Base-by-base conservation (phyloP, 2,113 vertebrate genomes). In the Neomonachus schauinslandi region DNA sequence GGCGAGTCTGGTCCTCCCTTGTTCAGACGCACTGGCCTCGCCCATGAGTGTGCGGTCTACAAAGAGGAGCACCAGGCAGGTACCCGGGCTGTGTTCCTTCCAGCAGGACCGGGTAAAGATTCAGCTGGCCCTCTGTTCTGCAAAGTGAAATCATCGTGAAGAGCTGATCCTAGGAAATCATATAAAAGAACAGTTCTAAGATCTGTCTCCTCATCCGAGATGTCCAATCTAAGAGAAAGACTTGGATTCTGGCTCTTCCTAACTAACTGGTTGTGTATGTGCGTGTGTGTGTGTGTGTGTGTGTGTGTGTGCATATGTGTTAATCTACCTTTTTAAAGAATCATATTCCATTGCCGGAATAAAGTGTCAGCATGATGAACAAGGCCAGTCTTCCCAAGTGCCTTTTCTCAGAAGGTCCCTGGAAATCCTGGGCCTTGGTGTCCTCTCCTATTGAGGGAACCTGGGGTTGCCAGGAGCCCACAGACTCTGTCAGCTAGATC, bases 1-100 rank as follows among this genome's bases (percentile, higher is more conserved):
- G 26, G 1, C 4, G 4, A 0, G 14, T 19, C 39, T 15, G 0
- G 0, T 0, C 72, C 36, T 57, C 26, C 10, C 1, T 5, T n/a
- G 5, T 4, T 19, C 0, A 5, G 31, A 11, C 4, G 2, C 46
- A 33, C 72, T 49, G 42, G 72, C 72, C 24, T 28, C 39, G 7
- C 24, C 24, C 3, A 0, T 26, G 21, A 63, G 13, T 13, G 0
- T 9, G 0, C 6, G 5, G 12, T 63, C 92, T 33, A 15, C 2
- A 1, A 11, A 10, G 51, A 36, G 22, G 14, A 39, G 10, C 1
- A 0, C 3, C n/a, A 1, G 5, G 5, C 46, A 6, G 1, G 12
- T 2, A 0, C 2, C 0, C 0, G 3, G 31, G 31, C 72, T 2
- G 22, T 21, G 84, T 3, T 55, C 69, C 72, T 69, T 51, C 51